A percentile compares a stretch with the other conserved stretches of the same genome.
Evolutionary conservation across 2,888 invertebrate species (phyloP).

Genomic region (Xanthostigma xanthostigma): DNA sequence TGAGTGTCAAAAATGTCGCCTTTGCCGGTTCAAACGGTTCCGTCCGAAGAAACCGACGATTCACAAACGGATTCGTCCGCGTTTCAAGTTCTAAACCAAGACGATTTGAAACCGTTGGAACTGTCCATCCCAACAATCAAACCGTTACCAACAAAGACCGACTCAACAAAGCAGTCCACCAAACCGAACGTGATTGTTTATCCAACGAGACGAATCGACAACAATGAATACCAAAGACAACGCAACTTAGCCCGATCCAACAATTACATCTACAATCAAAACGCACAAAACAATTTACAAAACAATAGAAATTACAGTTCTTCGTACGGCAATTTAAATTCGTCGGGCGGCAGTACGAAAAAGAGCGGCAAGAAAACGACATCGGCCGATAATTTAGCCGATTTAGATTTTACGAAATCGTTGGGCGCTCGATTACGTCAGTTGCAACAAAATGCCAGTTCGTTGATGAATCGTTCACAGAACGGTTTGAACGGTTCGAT

Average conservation of each 20-base stretch:
- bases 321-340: slow-evolving; percentile 30
- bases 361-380: slow-evolving; percentile 19
- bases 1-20: slow-evolving; percentile 11
- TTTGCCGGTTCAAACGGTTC: slow-evolving; percentile 19
- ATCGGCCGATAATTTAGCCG: slow-evolving; percentile 24
- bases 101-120: slow-evolving; percentile 15
- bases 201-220: slow-evolving; percentile 31
- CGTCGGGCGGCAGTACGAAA: slow-evolving; percentile 17
- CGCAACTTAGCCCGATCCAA: slow-evolving; percentile 25
- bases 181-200: slow-evolving; percentile 41
- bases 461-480: too few species aligned
- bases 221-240: slow-evolving; percentile 22
- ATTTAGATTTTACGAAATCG: slow-evolving; percentile 48
- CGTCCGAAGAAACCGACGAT: slow-evolving; percentile 20
- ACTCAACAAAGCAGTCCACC: slow-evolving; percentile 3
- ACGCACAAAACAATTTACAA: slow-evolving; percentile 19
- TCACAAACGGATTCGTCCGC: slow-evolving; percentile 19
- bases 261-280: slow-evolving; percentile 18
- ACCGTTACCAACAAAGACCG: slow-evolving; percentile 22
- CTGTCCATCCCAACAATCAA: slow-evolving; percentile 16
- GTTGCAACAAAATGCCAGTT: slow-evolving; percentile 34
- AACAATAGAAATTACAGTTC: slow-evolving; percentile 25
- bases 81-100: slow-evolving; percentile 29
- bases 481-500: too few species aligned
- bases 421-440: slow-evolving; percentile 55